Percentiles rank a stretch among this genome's conserved stretches.
Conservation (phyloP, 2,888 invertebrate genomes). For the Drosophila picticornis region DNA sequence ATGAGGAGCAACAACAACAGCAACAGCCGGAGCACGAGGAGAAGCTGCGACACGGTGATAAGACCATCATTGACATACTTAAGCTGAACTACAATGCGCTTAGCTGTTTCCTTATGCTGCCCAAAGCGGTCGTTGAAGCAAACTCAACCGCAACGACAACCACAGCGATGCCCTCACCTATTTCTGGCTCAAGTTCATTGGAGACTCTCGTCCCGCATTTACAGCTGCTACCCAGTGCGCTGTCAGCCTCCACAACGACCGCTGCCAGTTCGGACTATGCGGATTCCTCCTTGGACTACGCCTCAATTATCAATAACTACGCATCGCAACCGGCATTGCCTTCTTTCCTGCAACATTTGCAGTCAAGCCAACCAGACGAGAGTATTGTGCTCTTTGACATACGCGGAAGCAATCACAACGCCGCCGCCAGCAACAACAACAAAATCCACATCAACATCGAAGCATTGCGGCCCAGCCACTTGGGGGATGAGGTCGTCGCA, state of each 20-base stretch:
- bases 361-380: conserved; percentile 59
- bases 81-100: conserved; percentile 82
- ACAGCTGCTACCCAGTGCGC: conserved; percentile 56
- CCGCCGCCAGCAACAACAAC: neutral
- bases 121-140: conserved; percentile 62
- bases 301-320: conserved; percentile 59
- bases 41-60: conserved; percentile 74
- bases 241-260: conserved; percentile 59
- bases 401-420: conserved; percentile 61
- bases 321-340: conserved; percentile 40
- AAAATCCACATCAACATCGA: conserved; percentile 8
- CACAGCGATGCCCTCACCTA: conserved; percentile 21
- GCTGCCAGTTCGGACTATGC: conserved; percentile 49
- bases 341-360: conserved; percentile 72
- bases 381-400: conserved; percentile 83
- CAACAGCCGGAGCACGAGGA: conserved; percentile 25
- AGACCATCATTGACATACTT: conserved; percentile 81
- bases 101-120: conserved; percentile 81
- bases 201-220: conserved; percentile 71
- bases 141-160: conserved; percentile 28
- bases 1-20: conserved; percentile 18
- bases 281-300: conserved; percentile 56
- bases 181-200: conserved; percentile 77
- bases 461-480: neutral
- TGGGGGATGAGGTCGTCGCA: conserved; percentile 42